Percentiles rank a stretch among this genome's conserved stretches.
These are phyloP conservation scores for Pollimyrus isidori DNA, from an alignment of 2,113 vertebrate species.

Conservation along the genomic window DNA sequence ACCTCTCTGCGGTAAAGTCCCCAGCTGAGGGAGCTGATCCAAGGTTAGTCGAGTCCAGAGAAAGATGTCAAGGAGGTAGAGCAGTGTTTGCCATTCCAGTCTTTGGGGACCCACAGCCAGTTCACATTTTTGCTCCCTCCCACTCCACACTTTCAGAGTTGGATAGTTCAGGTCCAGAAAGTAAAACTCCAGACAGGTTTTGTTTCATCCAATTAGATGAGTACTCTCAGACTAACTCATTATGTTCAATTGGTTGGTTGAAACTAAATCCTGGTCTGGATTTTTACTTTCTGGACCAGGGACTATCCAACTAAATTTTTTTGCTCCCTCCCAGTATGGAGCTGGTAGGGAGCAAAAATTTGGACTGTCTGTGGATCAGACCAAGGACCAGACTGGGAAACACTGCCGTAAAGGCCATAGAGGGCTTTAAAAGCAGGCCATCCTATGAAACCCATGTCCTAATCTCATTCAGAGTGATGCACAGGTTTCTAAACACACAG, in stretches of 20 bases:
- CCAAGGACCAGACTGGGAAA: not conserved
- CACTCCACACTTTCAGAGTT: not conserved
- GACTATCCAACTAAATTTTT: not conserved
- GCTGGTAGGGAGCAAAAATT: not conserved
- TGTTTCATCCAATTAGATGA: too few species aligned
- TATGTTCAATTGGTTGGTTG: too few species aligned
- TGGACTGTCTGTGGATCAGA: not conserved
- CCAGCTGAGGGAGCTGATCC: not conserved
- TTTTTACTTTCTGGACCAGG: too few species aligned
- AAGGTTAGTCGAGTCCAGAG: not conserved
- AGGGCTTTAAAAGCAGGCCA: not conserved
- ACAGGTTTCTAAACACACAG: not conserved
- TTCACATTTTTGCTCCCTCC: not conserved
- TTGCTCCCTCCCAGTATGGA: not conserved
- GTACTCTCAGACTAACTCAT: too few species aligned
- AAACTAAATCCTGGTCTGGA: too few species aligned
- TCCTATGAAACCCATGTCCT: not conserved
- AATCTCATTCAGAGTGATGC: not conserved
- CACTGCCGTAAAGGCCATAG: not conserved
- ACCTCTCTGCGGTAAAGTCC: not conserved
- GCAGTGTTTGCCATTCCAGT: not conserved
- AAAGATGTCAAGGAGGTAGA: not conserved
- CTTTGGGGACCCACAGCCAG: not conserved
- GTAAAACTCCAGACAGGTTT: too few species aligned
- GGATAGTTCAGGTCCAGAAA: too few species aligned